These are phyloP conservation scores for Apoda limacodes DNA, from an alignment of 2,888 invertebrate genomes.

Conservation along the genomic window DNA sequence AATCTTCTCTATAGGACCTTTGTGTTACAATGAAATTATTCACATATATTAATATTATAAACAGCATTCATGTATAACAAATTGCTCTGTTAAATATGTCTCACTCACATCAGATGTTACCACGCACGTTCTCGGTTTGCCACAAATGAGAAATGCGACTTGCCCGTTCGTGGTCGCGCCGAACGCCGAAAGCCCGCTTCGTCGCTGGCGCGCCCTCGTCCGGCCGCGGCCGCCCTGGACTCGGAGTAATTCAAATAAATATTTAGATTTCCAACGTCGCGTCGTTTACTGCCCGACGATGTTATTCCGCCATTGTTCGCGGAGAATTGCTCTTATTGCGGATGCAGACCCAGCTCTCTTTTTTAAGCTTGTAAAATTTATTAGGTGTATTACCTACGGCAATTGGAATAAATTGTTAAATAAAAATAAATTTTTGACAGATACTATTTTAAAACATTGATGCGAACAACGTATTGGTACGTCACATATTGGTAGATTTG, in stretches of 20 bases:
- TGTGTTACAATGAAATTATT: no score
- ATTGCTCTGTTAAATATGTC: no score
- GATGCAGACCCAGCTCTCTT: constrained; percentile 21
- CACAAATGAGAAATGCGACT: constrained; percentile 25
- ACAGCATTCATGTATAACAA: no score
- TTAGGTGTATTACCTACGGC: constrained; percentile 28
- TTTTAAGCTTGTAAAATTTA: constrained; percentile 37
- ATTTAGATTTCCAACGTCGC: constrained; percentile 37
- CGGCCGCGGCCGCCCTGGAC: neutral
- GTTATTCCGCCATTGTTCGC: constrained; percentile 37
- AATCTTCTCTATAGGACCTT: no score
- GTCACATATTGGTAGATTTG: no score
- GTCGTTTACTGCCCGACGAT: constrained; percentile 33
- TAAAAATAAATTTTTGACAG: no score
- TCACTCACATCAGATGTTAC: no score
- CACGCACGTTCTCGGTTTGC: constrained; percentile 27
- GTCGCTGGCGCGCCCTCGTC: neutral
- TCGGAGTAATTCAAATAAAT: constrained; percentile 36
- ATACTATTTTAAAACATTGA: no score
- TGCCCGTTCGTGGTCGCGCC: constrained; percentile 28
- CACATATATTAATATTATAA: no score
- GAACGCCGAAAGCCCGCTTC: no score
- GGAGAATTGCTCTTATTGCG: constrained; percentile 28
- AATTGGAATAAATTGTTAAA: constrained; percentile 26
- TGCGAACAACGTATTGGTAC: no score